Evolutionary conservation across 1,140 invertebrate species (phyloP).

Genomic region (Asobara japonica): DNA sequence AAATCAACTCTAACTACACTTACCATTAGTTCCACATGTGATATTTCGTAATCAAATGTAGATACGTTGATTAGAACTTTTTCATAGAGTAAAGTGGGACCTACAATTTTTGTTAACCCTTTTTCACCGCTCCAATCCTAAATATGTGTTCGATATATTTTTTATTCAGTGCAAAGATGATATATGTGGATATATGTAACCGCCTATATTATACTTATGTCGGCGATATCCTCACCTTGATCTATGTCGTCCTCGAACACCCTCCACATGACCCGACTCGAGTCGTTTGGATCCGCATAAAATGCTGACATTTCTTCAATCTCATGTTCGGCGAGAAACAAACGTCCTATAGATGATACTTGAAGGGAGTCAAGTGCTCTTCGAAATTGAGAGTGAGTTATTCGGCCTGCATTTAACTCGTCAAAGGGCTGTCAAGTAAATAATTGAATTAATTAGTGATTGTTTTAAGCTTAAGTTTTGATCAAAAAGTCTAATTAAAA

Average conservation of each 20-base stretch:
- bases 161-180: too few species aligned
- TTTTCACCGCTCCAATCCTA: too few species aligned
- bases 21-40: too few species aligned
- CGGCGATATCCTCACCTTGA: conserved; percentile 61
- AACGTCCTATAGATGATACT: conserved; percentile 65
- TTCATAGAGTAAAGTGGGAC: too few species aligned
- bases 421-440: conserved; percentile 70
- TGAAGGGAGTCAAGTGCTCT: conserved; percentile 72
- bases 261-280: conserved; percentile 72
- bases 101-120: too few species aligned
- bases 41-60: too few species aligned
- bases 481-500: too few species aligned
- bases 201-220: not conserved
- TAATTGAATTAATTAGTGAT: not conserved
- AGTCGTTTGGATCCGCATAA: conserved; percentile 74
- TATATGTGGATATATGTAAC: too few species aligned
- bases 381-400: conserved; percentile 73
- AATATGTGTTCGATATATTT: too few species aligned
- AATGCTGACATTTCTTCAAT: conserved; percentile 68
- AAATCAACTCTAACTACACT: too few species aligned
- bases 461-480: too few species aligned
- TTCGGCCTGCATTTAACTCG: conserved; percentile 70
- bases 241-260: conserved; percentile 79
- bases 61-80: too few species aligned
- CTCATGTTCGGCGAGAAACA: conserved; percentile 70